A percentile compares a stretch with the other conserved stretches of the same genome.
Evolutionary conservation across 2,113 vertebrate species (phyloP).

Genomic region (Hypanus sabinus): DNA sequence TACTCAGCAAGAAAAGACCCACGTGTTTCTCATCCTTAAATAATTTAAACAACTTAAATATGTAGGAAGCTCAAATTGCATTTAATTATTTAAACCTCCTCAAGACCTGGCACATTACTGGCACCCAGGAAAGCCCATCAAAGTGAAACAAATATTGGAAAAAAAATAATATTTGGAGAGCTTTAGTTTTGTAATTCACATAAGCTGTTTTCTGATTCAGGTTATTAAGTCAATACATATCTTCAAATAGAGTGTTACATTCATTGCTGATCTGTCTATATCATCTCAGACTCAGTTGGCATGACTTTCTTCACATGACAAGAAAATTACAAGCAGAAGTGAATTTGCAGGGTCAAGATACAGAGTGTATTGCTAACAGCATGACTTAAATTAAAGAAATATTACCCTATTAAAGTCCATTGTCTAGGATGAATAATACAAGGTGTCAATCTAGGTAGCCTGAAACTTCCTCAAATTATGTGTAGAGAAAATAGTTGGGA

Average conservation of each 20-base stretch:
- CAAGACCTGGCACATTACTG: conserved; percentile 42
- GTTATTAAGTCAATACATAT: not conserved
- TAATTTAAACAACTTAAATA: conserved; percentile 52
- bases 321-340: not conserved
- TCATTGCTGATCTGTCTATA: not conserved
- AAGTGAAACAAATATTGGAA: not conserved
- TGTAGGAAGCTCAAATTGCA: conserved; percentile 46
- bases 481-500: not conserved
- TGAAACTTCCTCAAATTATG: not conserved
- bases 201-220: not conserved
- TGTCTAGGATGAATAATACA: not conserved
- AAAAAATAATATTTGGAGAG: not conserved
- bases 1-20: conserved; percentile 47
- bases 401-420: not conserved
- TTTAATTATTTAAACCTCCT: conserved; percentile 56
- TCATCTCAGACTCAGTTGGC: not conserved
- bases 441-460: not conserved
- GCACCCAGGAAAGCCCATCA: conserved; percentile 26
- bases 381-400: not conserved
- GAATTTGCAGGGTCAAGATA: not conserved
- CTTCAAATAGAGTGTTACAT: not conserved
- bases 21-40: conserved; percentile 47
- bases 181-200: not conserved
- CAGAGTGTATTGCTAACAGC: not conserved
- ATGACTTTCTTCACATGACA: not conserved